Base-by-base conservation (phyloP, 1,140 invertebrate genomes). In the Metaphire vulgaris region DNA sequence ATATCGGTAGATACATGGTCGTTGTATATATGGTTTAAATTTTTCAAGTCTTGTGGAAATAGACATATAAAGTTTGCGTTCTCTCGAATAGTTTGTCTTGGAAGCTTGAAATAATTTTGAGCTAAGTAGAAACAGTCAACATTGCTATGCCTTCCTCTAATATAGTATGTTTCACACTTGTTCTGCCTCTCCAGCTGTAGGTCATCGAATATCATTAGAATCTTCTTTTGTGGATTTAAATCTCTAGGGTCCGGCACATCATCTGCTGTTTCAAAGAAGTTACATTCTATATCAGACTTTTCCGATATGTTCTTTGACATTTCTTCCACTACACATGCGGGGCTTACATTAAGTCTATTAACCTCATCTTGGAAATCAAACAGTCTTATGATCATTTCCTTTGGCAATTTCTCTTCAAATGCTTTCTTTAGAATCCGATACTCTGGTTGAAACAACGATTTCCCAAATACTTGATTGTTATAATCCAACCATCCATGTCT, bases 21-120 rank as follows among this genome's bases (percentile, higher is more conserved):
- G 29, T 74, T 34, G 34, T 33, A 56, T 1, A 74, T 74, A 65
- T 33, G 33, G 21, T 21, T 74, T 29, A 74, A 14, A 28, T 30
- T 33, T 74, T 34, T 74, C 33, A 33, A 16, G 41, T 74, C 72
- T 74, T 74, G 72, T 56, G 29, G 33, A 65, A 74, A 34, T 65
- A 74, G 64, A 33, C 29, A 74, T 74, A n/a, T 28, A 12, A 74
- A n/a, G n/a, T 74, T 74, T n/a, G 72, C 72, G 64, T 74, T 74
- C 41, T 74, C 72, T 34, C 72, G 34, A 26, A 74, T 74, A 41
- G 72, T 74, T 56, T 74, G 72, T 74, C 33, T 74, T 21, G 72
- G 72, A 2, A 74, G 65, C 28, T 77, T 77, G 71, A 77, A 77
- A 69, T 77, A 77, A 66, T 77, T 77, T 77, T 77, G 76, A 26